A percentile compares a stretch with the other conserved stretches of the same genome.
These are phyloP conservation scores for Colletes collaris DNA, from an alignment of 2,888 invertebrate species.

Conservation along the genomic window DNA sequence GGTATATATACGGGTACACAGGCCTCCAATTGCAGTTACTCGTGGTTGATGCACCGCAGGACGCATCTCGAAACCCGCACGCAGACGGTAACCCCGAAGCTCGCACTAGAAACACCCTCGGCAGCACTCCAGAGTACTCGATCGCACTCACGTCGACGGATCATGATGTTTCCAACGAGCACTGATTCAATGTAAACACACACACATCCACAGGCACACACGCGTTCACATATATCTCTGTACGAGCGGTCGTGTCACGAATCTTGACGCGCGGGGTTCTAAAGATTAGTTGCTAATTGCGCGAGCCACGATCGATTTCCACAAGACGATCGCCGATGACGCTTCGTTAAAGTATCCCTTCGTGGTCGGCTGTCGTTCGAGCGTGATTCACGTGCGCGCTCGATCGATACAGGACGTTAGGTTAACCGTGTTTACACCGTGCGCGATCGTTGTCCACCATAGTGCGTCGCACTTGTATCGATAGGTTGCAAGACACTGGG, in stretches of 20 bases:
- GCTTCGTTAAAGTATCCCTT: conserved; percentile 29
- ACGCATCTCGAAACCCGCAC: conserved; percentile 67
- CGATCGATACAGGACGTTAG: conserved; percentile 12
- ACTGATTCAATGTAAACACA: conserved; percentile 68
- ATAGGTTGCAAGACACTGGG: too few species aligned
- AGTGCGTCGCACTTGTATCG: background rate
- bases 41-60: conserved; percentile 64
- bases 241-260: conserved; percentile 18
- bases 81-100: conserved; percentile 59
- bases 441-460: conserved; percentile 22
- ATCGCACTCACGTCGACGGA: conserved; percentile 69
- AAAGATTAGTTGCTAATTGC: conserved; percentile 43
- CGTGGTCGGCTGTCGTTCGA: background rate
- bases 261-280: conserved; percentile 19
- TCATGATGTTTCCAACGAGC: conserved; percentile 68
- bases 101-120: conserved; percentile 65
- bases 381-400: conserved; percentile 32
- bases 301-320: conserved; percentile 31
- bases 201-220: conserved; percentile 48
- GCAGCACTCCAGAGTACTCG: conserved; percentile 69
- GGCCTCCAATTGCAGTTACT: conserved; percentile 65
- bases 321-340: conserved; percentile 28
- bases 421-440: conserved; percentile 1
- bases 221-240: conserved; percentile 16
- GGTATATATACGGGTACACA: conserved; percentile 48